Conservation (phyloP, 1,140 invertebrate species). For the Idris sp. region DNA sequence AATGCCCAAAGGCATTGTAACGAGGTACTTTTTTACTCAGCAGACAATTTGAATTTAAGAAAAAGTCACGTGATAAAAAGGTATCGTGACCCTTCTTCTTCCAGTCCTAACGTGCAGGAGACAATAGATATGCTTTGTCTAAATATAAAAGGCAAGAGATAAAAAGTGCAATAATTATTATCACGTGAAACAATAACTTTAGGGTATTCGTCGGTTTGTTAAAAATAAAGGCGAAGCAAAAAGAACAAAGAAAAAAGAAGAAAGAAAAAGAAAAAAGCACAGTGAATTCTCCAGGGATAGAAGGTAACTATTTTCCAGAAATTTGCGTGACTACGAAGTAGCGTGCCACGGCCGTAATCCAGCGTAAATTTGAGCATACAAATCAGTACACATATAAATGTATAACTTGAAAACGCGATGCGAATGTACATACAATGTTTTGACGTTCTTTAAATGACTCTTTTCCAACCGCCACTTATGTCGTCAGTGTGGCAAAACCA, state of each 20-base stretch:
- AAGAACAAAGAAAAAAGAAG: conserved; percentile 6
- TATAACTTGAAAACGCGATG: conserved; percentile 23
- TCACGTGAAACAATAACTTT: conserved; percentile 53
- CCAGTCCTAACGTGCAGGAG: conserved; percentile 36
- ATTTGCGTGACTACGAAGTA: conserved; percentile 47
- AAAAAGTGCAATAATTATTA: conserved; percentile 55
- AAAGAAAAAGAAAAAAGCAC: too few relatives aligned
- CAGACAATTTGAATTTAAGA: conserved; percentile 45
- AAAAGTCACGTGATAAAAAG: conserved; percentile 53
- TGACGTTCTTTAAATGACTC: conserved; percentile 27
- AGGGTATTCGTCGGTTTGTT: conserved; percentile 37
- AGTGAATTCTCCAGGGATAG: conserved; percentile 30
- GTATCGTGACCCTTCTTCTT: conserved; percentile 50
- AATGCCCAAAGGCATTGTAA: conserved; percentile 33
- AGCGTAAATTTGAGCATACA: conserved; percentile 53
- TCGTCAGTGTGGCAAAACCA: conserved; percentile 24
- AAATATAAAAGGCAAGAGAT: conserved; percentile 49
- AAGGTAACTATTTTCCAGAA: conserved; percentile 53
- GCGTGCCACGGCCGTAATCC: conserved; percentile 45
- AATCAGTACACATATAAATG: conserved; percentile 46
- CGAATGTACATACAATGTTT: conserved; percentile 31
- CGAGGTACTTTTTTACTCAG: conserved; percentile 25
- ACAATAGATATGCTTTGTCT: conserved; percentile 47
- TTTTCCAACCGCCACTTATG: conserved; percentile 29
- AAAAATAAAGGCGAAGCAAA: conserved; percentile 20